Base-by-base conservation (phyloP, 2,797 vertebrate species). In the Florisuga fusca region DNA sequence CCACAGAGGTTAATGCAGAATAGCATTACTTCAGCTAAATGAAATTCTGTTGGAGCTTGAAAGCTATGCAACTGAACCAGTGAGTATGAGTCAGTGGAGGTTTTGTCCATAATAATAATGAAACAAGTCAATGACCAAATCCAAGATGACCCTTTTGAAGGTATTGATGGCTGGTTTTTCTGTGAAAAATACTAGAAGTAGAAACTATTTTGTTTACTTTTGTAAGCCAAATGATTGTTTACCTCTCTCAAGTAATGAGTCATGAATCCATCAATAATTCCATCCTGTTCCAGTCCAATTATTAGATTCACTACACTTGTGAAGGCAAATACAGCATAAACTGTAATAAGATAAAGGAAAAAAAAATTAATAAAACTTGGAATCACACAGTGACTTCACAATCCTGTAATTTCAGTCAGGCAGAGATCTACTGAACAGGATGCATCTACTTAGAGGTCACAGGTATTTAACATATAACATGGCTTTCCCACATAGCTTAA, bases 251-350 rank as follows among this genome's bases (percentile, higher is more conserved):
- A 95, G 96, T 99, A 99, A 97, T 99, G 98, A 7, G 98, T 99
- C 98, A 99, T 98, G 97, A 99, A 99, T 95, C 99, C 99, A 69
- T 99, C 99, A 38, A 99, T 99, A 96, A 99, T 97, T 84, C 99
- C 99, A 93, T 99, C 99, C 85, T 99, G 99, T 96, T 99, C 99
- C 90, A 99, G 97, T 48, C 98, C 99, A 58, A 99, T 98, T 96
- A 99, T 99, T 91, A 99, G 98, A 94, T 98, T 99, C 95, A 99
- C 98, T 87, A 99, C 99, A 80, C 99, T 99, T 91, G 99, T 98
- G 97, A 99, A 99, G 20, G 99, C 98, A 90, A 99, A 98, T 58
- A 99, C 98, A 8, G 98, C 98, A 84, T 98, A 99, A 77, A 99
- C 99, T 99, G 91, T 23, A 95, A 83, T 26, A 89, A 79, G 86